A percentile compares a stretch with the other conserved stretches of the same genome.
Evolutionary conservation across 2,888 invertebrate species (phyloP).

Genomic region (Neoscelio sp.): DNA sequence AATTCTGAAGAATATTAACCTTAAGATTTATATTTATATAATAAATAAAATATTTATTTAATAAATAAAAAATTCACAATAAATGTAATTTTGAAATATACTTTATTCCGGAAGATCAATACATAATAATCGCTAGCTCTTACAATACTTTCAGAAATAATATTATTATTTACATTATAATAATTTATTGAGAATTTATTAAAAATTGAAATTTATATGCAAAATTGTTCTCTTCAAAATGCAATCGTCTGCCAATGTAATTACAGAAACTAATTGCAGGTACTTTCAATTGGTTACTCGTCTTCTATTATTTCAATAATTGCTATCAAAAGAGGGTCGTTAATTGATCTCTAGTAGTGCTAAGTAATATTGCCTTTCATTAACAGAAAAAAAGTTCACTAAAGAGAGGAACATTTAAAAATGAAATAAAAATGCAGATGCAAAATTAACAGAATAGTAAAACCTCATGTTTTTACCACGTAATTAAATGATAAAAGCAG

Average conservation of each 20-base stretch:
- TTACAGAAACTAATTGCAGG: slow-evolving; percentile 16
- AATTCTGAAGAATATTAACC: no score
- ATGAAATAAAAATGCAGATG: not conserved
- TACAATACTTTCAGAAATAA: slow-evolving; percentile 13
- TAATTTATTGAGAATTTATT: slow-evolving; percentile 23
- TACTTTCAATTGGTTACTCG: slow-evolving; percentile 1
- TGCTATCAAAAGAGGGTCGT: slow-evolving; percentile 5
- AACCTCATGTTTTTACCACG: no score
- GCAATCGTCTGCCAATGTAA: not conserved
- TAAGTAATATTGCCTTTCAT: not conserved
- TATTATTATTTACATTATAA: slow-evolving; percentile 6
- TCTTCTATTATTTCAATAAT: not conserved
- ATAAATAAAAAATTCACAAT: no score
- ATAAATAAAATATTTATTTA: no score
- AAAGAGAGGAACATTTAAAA: slow-evolving; percentile 10
- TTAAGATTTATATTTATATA: no score
- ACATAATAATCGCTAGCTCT: slow-evolving; percentile 14
- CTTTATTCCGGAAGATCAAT: slow-evolving; percentile 15
- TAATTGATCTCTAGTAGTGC: slow-evolving; percentile 1
- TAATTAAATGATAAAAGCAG: not conserved
- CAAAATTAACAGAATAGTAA: not conserved
- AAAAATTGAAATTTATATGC: not conserved
- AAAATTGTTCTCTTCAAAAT: slow-evolving; percentile 4
- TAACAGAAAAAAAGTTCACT: slow-evolving; percentile 1
- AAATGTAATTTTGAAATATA: slow-evolving; percentile 13